Evolutionary conservation across 2,797 vertebrate genomes (phyloP).

Genomic region (Lithobates pipiens): DNA sequence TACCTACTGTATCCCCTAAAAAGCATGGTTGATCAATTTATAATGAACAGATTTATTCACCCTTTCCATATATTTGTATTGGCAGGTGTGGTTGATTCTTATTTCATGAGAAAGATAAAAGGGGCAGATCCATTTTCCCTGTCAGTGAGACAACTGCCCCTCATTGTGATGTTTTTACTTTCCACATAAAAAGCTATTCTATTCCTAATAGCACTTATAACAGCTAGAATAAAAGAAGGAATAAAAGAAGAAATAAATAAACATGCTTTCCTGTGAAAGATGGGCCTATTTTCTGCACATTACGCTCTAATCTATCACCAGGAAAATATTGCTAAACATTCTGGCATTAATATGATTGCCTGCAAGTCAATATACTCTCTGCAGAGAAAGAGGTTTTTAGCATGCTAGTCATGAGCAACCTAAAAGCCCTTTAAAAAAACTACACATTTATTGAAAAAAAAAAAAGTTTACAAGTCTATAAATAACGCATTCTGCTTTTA

Average conservation of each 20-base stretch:
- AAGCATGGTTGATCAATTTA: too few relatives aligned
- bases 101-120: background rate
- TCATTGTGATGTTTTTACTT: background rate
- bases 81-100: too few relatives aligned
- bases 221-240: background rate
- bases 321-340: background rate
- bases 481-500: background rate
- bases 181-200: background rate
- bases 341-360: constrained; percentile 1
- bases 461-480: background rate
- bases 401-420: background rate
- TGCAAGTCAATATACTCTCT: background rate
- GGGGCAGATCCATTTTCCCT: background rate
- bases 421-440: background rate
- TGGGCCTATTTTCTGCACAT: constrained; percentile 1
- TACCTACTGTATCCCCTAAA: too few relatives aligned
- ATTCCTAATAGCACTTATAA: background rate
- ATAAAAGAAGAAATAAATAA: background rate
- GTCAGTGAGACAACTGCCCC: background rate
- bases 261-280: background rate
- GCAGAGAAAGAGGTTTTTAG: background rate
- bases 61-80: too few relatives aligned
- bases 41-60: too few relatives aligned
- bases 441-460: background rate
- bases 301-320: background rate